Conservation (phyloP, 2,797 vertebrate genomes). For the Harpagifer antarcticus region DNA sequence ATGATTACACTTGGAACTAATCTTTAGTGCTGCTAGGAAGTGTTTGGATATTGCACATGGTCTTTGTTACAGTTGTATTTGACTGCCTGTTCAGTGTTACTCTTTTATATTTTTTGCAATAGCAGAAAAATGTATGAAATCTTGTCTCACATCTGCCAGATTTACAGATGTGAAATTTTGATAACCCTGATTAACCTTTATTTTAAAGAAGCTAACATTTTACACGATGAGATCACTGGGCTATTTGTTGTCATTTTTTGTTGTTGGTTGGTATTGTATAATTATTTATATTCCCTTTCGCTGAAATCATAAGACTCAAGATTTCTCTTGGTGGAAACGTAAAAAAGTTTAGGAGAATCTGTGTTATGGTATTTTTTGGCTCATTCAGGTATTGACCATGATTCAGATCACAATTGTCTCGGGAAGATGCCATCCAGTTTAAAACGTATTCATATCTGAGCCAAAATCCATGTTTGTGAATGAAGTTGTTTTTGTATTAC, state of each 20-base stretch:
- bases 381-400: constrained; percentile 13
- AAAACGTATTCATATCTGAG: not conserved
- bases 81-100: not conserved
- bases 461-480: not conserved
- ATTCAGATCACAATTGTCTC: constrained; percentile 1
- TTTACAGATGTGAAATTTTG: not conserved
- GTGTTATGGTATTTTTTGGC: constrained; percentile 1
- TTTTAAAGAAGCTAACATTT: not conserved
- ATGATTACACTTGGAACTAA: constrained; percentile 32
- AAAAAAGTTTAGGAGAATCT: not conserved
- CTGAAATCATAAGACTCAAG: not conserved
- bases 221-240: not conserved
- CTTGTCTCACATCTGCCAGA: not conserved
- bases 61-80: not conserved
- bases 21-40: constrained; percentile 17
- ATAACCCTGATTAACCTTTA: not conserved
- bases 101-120: constrained; percentile 26
- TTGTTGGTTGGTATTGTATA: not conserved
- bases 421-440: not conserved
- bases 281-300: not conserved
- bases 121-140: not conserved
- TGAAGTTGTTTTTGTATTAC: not conserved
- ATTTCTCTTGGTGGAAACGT: constrained; percentile 5
- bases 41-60: constrained; percentile 26
- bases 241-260: not conserved